phyloP scores from a whole-genome alignment of 1,140 invertebrate species.

The Megalonaias nervosa region DNA sequence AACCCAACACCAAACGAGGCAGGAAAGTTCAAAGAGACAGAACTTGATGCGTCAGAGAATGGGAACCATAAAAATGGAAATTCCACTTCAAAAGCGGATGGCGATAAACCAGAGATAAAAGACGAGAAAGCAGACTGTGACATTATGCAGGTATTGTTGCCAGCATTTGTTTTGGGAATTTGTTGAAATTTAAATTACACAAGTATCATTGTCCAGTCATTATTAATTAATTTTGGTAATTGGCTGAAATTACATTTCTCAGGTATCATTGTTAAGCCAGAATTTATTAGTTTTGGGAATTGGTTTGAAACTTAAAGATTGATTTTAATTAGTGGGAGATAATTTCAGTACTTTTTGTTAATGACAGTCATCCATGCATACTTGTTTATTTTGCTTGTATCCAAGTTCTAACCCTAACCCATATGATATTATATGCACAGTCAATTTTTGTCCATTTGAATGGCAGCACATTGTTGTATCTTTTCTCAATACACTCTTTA shows the following conservation, averaged over 20 bases:
- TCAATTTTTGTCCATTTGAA: too few relatives aligned
- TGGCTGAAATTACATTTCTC: conserved; percentile 4
- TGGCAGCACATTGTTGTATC: too few relatives aligned
- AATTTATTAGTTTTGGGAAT: background rate
- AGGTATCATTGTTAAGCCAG: background rate
- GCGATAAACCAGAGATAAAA: background rate
- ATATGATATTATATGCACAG: too few relatives aligned
- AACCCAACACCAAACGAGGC: conserved; percentile 17
- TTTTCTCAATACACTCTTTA: too few relatives aligned
- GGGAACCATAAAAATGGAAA: conserved; percentile 15
- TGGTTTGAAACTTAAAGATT: background rate
- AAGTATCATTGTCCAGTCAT: background rate
- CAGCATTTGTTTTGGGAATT: background rate
- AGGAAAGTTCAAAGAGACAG: conserved; percentile 20
- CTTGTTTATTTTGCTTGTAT: too few relatives aligned
- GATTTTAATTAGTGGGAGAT: too few relatives aligned
- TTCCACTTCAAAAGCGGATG: conserved; percentile 7
- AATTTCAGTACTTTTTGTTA: too few relatives aligned
- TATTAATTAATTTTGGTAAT: conserved; percentile 26
- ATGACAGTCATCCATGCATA: too few relatives aligned
- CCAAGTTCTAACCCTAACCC: too few relatives aligned
- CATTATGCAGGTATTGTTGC: background rate
- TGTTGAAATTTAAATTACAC: background rate
- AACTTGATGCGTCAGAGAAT: conserved; percentile 13
- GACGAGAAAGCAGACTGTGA: background rate